Evolutionary conservation across 2,113 vertebrate species (phyloP).

Genomic region (Oryzias javanicus): DNA sequence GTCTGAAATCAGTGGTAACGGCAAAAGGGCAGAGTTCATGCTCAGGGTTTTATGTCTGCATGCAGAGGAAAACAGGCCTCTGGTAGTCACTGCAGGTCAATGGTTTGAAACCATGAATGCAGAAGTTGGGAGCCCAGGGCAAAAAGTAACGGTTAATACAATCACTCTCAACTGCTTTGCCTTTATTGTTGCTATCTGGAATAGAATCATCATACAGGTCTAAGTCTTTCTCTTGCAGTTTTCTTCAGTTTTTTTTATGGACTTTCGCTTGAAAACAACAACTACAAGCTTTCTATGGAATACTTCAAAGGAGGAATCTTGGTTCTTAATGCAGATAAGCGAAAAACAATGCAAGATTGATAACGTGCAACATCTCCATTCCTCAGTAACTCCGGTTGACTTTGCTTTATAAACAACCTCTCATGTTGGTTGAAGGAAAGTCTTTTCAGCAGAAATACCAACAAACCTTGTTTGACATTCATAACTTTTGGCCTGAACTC

Average conservation of each 20-base stretch:
- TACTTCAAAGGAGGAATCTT: neutral
- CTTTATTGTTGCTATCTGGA: too few species aligned
- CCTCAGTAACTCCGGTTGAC: constrained; percentile 27
- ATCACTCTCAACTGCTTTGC: neutral
- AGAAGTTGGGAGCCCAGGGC: neutral
- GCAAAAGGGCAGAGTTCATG: constrained; percentile 53
- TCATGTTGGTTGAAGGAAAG: constrained; percentile 38
- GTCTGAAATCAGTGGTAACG: constrained; percentile 49
- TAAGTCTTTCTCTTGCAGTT: neutral
- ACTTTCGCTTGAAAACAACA: neutral
- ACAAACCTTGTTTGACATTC: constrained; percentile 59
- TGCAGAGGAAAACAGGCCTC: constrained; percentile 24
- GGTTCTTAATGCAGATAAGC: neutral
- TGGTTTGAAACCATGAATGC: constrained; percentile 12
- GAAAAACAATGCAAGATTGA: neutral
- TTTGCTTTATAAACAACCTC: constrained; percentile 37
- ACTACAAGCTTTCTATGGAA: neutral
- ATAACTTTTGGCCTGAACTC: constrained; percentile 20
- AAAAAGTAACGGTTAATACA: constrained; percentile 3
- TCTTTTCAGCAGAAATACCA: constrained; percentile 30
- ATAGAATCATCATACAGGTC: too few species aligned
- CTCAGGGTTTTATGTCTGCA: constrained; percentile 43
- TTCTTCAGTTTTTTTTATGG: neutral
- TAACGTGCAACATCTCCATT: constrained; percentile 19
- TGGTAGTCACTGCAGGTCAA: constrained; percentile 35